Percentiles rank a stretch among this genome's conserved stretches.
Evolutionary conservation across 2,113 vertebrate species (phyloP).

Genomic region (Polyodon spathula): DNA sequence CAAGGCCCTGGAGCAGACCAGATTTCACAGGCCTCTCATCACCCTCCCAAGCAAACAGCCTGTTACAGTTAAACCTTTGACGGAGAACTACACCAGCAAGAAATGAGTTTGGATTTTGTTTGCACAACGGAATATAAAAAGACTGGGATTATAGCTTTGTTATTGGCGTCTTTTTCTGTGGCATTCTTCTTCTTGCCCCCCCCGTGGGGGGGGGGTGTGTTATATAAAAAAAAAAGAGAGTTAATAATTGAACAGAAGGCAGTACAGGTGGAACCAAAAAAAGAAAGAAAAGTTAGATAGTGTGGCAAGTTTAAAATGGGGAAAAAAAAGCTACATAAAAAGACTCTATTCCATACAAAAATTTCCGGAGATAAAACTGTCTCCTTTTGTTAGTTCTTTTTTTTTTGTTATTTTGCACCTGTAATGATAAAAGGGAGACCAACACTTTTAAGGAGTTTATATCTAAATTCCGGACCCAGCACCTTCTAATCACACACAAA

Average conservation of each 20-base stretch:
- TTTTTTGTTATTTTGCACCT: slow-evolving; percentile 69
- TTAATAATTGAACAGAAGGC: slow-evolving; percentile 54
- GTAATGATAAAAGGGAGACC: slow-evolving; percentile 67
- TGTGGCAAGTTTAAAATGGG: slow-evolving; percentile 64
- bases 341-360: slow-evolving; percentile 55
- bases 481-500: slow-evolving; percentile 72
- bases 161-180: slow-evolving; percentile 64
- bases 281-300: slow-evolving; percentile 62
- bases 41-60: slow-evolving; percentile 75
- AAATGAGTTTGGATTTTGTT: slow-evolving; percentile 64
- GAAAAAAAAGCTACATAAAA: slow-evolving; percentile 52
- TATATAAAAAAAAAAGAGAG: slow-evolving; percentile 58
- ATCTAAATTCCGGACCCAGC: slow-evolving; percentile 76
- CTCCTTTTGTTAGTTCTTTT: slow-evolving; percentile 50
- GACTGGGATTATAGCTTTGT: slow-evolving; percentile 71
- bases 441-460: slow-evolving; percentile 73
- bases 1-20: slow-evolving; percentile 65
- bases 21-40: slow-evolving; percentile 71
- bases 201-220: too few relatives aligned
- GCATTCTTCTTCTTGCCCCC: slow-evolving; percentile 54
- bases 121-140: slow-evolving; percentile 67
- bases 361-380: slow-evolving; percentile 49
- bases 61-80: slow-evolving; percentile 48
- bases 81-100: slow-evolving; percentile 63
- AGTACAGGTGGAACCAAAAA: slow-evolving; percentile 58